Evolutionary conservation across 2,113 vertebrate species (phyloP).

Genomic region (Odocoileus virginianus): DNA sequence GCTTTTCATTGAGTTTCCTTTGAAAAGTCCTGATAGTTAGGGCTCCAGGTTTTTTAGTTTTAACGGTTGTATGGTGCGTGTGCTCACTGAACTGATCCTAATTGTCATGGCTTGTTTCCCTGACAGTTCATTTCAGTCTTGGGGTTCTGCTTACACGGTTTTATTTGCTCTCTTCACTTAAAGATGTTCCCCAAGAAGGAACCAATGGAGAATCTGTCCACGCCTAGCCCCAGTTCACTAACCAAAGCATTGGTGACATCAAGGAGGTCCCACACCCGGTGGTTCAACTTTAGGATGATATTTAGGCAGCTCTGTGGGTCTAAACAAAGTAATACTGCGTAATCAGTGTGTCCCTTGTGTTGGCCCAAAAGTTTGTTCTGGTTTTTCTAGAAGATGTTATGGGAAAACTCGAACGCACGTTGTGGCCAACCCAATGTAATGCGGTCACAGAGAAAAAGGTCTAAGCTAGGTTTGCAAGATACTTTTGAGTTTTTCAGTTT

Average conservation of each 20-base stretch:
- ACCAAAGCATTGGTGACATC: not conserved
- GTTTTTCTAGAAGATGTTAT: not conserved
- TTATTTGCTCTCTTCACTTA: not conserved
- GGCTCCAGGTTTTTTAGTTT: not conserved
- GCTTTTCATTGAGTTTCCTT: constrained; percentile 18
- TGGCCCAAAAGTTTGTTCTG: not conserved
- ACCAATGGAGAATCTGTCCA: not conserved
- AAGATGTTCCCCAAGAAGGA: not conserved
- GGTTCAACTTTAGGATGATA: not conserved
- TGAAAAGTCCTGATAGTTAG: not conserved
- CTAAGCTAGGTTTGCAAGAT: not conserved
- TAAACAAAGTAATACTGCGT: not conserved
- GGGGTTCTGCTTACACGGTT: not conserved
- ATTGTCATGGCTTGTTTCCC: not conserved
- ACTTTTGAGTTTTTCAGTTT: constrained; percentile 11
- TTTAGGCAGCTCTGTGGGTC: not conserved
- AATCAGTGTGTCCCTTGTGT: not conserved
- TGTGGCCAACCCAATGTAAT: not conserved
- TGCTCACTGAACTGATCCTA: not conserved
- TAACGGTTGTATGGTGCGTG: not conserved
- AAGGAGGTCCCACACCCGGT: not conserved
- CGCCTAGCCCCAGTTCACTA: not conserved
- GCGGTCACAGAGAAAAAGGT: not conserved
- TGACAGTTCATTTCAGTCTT: not conserved
- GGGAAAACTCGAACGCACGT: accelerated